Evolutionary conservation across 2,888 invertebrate genomes (phyloP), one percentile per base, ranked within the genome.

Genomic region (Zele albiditarsus): DNA sequence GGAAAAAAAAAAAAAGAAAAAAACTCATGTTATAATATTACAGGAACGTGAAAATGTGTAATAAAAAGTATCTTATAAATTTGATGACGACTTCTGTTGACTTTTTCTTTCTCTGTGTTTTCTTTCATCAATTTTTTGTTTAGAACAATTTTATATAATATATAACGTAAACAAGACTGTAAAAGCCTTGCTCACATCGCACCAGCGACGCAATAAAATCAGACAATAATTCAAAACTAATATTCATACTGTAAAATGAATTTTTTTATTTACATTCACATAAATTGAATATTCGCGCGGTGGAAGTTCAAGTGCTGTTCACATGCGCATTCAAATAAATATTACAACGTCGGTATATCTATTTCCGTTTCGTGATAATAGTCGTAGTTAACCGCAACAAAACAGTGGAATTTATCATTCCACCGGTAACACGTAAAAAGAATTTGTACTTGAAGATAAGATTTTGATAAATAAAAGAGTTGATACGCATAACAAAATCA

Each of bases 21-120:
- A 78, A 78, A 28, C 62, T 67, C 67, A 65, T 77, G 46, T 77
- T 74, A 75, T 75, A 70, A 70, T 60, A 69, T 70, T 58, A 70
- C 70, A 74, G 74, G 69, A 74, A 63, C 65, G 33, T 65, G 70
- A 74, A 69, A 65, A 63, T 74, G 74, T 74, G 74, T 74, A 74
- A 74, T 70, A 70, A 74, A 71, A 74, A 70, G 28, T 38, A 70
- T 57, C 68, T 49, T 49, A 67, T 65, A 58, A 58, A 73, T 67
- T 66, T 66, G 42, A 46, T 31, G 20, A 57, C 20, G 20, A 20
- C 20, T 67, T 28, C 20, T 28, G n/a, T 33, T 38, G 12, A 8
- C 58, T 73, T 12, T 66, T 66, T 53, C 27, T 4, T 38, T 5
- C 46, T n/a, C n/a, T n/a, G 6, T 57, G 16, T 14, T 65, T 49